Percentiles rank a stretch among this genome's conserved stretches.
Evolutionary conservation across 2,888 invertebrate genomes (phyloP).

Genomic region (Cetonia aurata): DNA sequence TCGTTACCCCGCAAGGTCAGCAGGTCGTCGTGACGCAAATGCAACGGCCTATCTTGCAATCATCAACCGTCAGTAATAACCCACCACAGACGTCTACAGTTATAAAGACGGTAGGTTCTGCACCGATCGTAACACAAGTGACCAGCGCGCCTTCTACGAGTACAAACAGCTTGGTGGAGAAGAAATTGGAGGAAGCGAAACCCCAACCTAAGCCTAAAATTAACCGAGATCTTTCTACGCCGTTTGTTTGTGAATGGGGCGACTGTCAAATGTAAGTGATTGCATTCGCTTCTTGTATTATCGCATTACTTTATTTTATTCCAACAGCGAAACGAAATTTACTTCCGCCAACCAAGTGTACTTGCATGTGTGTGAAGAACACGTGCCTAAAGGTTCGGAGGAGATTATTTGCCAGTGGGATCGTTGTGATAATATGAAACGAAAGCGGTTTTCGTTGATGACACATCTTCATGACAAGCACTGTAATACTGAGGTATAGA

Average conservation of each 20-base stretch:
- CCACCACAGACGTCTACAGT: conserved; percentile 63
- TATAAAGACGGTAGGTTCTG: conserved; percentile 56
- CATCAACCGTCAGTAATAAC: conserved; percentile 67
- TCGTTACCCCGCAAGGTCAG: conserved; percentile 77
- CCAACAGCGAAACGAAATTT: conserved; percentile 73
- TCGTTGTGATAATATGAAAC: conserved; percentile 88
- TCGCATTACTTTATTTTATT: conserved; percentile 32
- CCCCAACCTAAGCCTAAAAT: conserved; percentile 60
- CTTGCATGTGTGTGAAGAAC: conserved; percentile 87
- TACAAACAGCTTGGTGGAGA: conserved; percentile 53
- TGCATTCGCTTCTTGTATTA: too few species aligned
- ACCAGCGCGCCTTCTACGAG: conserved; percentile 54
- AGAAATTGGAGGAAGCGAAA: conserved; percentile 54
- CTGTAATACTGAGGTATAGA: conserved; percentile 81
- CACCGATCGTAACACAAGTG: conserved; percentile 48
- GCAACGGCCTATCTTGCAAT: conserved; percentile 69
- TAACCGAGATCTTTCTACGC: conserved; percentile 64
- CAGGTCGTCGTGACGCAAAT: conserved; percentile 76
- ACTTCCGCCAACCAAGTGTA: conserved; percentile 84
- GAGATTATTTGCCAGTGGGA: conserved; percentile 93
- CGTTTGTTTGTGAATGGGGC: conserved; percentile 93
- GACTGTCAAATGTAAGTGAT: conserved; percentile 81
- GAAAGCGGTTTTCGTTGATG: conserved; percentile 94
- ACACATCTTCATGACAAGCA: conserved; percentile 97
- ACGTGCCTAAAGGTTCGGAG: conserved; percentile 78